Conservation (phyloP, 64 coral and sea anemone genomes). For the Anthopleura sola region DNA sequence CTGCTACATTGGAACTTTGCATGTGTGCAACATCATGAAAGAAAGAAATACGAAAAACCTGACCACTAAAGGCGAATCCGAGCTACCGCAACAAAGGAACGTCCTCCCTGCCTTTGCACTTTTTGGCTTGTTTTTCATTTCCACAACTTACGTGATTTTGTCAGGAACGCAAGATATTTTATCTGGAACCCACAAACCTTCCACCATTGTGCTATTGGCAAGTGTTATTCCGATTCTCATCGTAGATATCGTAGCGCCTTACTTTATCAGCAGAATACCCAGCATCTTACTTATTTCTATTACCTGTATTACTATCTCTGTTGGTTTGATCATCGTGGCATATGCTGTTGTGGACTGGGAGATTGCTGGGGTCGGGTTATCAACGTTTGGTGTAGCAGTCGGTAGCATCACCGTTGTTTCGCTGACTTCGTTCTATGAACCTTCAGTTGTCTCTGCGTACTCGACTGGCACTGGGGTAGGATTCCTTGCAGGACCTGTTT, state of each 20-base stretch:
- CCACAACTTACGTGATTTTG: constrained; percentile 5
- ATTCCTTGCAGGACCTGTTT: constrained; percentile 30
- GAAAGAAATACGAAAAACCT: too few relatives aligned
- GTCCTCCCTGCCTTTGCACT: too few relatives aligned
- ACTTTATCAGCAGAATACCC: constrained; percentile 53
- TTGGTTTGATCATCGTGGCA: constrained; percentile 38
- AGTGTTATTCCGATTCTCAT: constrained; percentile 32
- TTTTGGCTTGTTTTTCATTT: too few relatives aligned
- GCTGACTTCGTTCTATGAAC: constrained; percentile 51
- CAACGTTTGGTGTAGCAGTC: constrained; percentile 25
- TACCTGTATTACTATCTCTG: background rate
- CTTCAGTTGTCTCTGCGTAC: constrained; percentile 22
- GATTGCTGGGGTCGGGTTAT: constrained; percentile 35
- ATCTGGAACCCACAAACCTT: constrained; percentile 53
- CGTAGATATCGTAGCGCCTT: constrained; percentile 38
- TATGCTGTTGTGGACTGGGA: constrained; percentile 56
- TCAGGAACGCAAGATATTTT: constrained; percentile 65
- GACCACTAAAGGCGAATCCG: too few relatives aligned
- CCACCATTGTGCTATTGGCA: constrained; percentile 32
- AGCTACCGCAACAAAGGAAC: too few relatives aligned
- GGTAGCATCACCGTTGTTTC: constrained; percentile 43
- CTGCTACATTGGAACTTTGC: too few relatives aligned
- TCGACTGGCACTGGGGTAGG: constrained; percentile 61
- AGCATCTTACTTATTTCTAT: constrained; percentile 25
- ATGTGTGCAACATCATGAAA: too few relatives aligned